Evolutionary conservation across 2,797 vertebrate genomes (phyloP), one percentile per base, ranked within the genome.

Genomic region (Orientallactaga sibirica): DNA sequence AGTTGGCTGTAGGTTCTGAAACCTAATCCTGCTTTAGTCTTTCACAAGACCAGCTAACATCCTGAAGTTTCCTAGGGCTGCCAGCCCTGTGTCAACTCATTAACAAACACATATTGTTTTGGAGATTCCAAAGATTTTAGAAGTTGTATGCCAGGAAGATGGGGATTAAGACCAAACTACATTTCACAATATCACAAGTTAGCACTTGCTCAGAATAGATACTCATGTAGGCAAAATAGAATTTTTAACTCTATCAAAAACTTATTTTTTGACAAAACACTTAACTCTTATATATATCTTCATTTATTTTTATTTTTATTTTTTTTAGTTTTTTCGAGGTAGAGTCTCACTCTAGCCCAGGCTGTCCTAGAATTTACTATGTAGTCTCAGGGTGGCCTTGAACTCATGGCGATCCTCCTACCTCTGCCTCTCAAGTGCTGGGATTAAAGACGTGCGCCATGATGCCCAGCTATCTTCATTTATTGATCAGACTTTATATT

Each of bases 401-500:
- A 37, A 37, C 33, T 37, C 33, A 37, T 37, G 33, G 33, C 2
- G 33, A 37, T 37, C 33, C 33, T 37, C 33, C 33, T 37, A 37
- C 33, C 33, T 37, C 33, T 37, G 33, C 33, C 33, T 37, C 33
- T 37, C 33, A 37, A 37, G 33, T 37, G 33, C 33, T 37, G 33
- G 33, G 33, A 37, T 37, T 37, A 37, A 37, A 37, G 33, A 37
- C 33, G 33, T 37, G 33, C 33, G 33, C 33, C 33, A 37, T 37
- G 33, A 37, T 37, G 33, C 33, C 33, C 33, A 37, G 33, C 33
- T 89, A 19, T 88, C 22, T 84, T 93, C 29, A 67, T 43, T 75
- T 94, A 62, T 91, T 86, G 37, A 66, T 90, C 61, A 92, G 25
- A 80, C 79, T 79, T 94, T 75, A 43, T 24, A 67, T 76, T 94